A percentile compares a stretch with the other conserved stretches of the same genome.
phyloP scores from a whole-genome alignment of 2,797 vertebrate species.

The Limosa lapponica region DNA sequence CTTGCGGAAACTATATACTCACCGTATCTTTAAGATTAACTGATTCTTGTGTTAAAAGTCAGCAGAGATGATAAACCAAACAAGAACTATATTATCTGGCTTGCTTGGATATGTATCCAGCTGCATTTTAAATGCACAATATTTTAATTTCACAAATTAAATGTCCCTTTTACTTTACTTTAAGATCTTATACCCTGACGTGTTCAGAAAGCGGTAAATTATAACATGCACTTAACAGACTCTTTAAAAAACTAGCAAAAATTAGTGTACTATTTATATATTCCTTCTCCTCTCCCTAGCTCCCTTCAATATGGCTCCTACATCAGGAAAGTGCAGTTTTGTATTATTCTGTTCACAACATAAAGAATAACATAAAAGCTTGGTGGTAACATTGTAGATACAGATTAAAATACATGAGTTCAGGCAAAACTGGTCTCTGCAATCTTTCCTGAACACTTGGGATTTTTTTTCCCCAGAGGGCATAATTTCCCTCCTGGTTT shows the following conservation, averaged over 20 bases:
- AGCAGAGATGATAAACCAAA: not conserved
- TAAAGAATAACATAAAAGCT: not conserved
- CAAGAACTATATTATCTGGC: not conserved
- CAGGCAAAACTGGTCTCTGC: not conserved
- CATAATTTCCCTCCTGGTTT: not conserved
- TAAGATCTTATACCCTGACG: not conserved
- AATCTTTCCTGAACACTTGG: not conserved
- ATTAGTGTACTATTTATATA: not conserved
- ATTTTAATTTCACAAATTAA: not conserved
- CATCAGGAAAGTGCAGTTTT: not conserved
- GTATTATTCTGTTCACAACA: not conserved
- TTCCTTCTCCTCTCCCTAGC: not conserved
- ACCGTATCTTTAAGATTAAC: not conserved
- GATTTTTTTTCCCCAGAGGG: not conserved
- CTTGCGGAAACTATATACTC: not conserved
- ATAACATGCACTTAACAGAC: not conserved
- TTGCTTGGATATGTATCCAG: not conserved
- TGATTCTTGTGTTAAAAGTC: not conserved
- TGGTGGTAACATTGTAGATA: not conserved
- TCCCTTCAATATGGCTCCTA: not conserved
- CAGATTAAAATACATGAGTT: not conserved
- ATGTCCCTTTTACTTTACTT: not conserved
- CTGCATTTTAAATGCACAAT: not conserved
- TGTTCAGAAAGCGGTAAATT: not conserved
- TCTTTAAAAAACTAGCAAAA: not conserved